Conservation (phyloP, 2,797 vertebrate species). For the Champsocephalus esox region DNA sequence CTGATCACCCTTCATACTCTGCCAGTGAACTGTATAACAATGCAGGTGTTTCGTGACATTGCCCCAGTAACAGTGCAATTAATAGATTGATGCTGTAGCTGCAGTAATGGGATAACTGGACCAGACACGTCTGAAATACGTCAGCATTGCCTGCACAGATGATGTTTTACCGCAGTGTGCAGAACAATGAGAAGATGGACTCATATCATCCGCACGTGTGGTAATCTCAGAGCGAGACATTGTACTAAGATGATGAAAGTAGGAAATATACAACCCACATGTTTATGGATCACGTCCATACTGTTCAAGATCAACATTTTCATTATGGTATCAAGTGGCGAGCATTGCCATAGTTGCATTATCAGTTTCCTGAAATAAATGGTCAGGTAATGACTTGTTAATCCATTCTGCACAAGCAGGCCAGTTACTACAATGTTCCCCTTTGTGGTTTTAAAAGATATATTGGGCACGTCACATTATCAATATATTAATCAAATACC, state of each 20-base stretch:
- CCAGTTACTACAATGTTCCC: not conserved
- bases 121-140: slow-evolving; percentile 71
- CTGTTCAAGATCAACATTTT: not conserved
- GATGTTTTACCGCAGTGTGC: slow-evolving; percentile 57
- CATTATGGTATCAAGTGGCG: not conserved
- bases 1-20: slow-evolving; percentile 61
- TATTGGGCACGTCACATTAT: not conserved
- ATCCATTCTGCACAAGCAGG: slow-evolving; percentile 20
- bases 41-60: slow-evolving; percentile 75
- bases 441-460: not conserved
- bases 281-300: not conserved
- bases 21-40: slow-evolving; percentile 71
- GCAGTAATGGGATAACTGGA: slow-evolving; percentile 71
- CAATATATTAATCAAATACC: not conserved
- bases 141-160: slow-evolving; percentile 41
- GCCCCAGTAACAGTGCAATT: slow-evolving; percentile 73
- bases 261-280: not conserved
- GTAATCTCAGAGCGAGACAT: not conserved
- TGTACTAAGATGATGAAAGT: not conserved
- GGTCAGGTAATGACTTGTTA: slow-evolving; percentile 19
- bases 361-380: slow-evolving; percentile 17
- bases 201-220: slow-evolving; percentile 20
- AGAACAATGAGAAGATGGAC: slow-evolving; percentile 36
- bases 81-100: slow-evolving; percentile 73
- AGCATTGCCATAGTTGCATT: slow-evolving; percentile 12